A percentile compares a stretch with the other conserved stretches of the same genome.
These are phyloP conservation scores for Hipparchia sbordonii DNA, from an alignment of 2,888 invertebrate genomes.

Conservation along the genomic window DNA sequence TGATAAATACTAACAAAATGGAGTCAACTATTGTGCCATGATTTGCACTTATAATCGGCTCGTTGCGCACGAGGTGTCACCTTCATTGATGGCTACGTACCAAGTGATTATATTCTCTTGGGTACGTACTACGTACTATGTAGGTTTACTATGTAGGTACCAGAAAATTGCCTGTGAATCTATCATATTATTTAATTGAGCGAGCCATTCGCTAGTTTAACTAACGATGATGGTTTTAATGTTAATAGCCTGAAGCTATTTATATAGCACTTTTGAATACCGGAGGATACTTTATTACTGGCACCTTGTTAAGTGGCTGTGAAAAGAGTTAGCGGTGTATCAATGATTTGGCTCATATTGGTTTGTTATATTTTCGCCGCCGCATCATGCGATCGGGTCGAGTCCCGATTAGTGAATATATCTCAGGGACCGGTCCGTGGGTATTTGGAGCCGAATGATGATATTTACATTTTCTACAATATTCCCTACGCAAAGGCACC, in stretches of 20 bases:
- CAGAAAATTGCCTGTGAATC: not conserved
- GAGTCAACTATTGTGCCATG: not conserved
- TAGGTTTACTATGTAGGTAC: not conserved
- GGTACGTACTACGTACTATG: too few species aligned
- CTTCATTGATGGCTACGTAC: not conserved
- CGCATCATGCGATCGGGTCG: slow-evolving; percentile 14
- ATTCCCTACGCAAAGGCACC: slow-evolving; percentile 64
- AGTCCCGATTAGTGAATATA: slow-evolving; percentile 44
- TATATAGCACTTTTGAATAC: not conserved
- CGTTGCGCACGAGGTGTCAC: not conserved
- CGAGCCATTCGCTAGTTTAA: not conserved
- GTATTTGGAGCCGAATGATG: slow-evolving; percentile 43
- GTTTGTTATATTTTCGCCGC: not conserved
- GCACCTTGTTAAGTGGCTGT: not conserved
- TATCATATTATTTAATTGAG: not conserved
- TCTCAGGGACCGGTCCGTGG: slow-evolving; percentile 55
- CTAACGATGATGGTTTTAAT: not conserved
- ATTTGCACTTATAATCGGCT: not conserved
- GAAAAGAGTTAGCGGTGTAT: not conserved
- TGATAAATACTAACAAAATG: too few species aligned
- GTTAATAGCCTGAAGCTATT: not conserved
- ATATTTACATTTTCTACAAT: slow-evolving; percentile 52
- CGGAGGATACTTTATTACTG: not conserved
- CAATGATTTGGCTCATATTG: slow-evolving; percentile 9
- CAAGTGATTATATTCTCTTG: too few species aligned